Evolutionary conservation across 2,113 vertebrate species (phyloP).

Genomic region (Onychostruthus taczanowskii): DNA sequence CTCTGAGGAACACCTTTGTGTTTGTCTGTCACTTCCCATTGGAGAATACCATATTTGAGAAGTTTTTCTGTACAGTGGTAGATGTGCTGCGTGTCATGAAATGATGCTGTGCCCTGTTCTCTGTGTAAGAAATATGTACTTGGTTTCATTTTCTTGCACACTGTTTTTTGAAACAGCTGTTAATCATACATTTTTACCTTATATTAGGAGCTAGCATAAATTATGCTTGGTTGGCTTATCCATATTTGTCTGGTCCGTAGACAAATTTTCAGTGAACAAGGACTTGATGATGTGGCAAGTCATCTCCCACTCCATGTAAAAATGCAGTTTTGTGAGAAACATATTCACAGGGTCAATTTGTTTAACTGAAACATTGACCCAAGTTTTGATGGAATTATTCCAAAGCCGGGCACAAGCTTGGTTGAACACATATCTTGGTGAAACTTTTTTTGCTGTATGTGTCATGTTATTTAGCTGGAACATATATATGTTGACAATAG

Average conservation of each 20-base stretch:
- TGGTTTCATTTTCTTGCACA: neutral
- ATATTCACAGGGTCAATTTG: neutral
- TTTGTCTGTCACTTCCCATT: neutral
- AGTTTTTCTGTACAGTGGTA: neutral
- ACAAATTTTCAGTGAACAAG: neutral
- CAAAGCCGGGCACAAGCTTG: neutral
- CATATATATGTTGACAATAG: neutral
- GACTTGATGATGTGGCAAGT: neutral
- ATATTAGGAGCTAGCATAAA: neutral
- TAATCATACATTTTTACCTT: neutral
- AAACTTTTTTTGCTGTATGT: neutral
- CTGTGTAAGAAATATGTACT: neutral
- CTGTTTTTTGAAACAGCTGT: neutral
- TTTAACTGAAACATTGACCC: neutral
- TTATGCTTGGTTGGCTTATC: neutral
- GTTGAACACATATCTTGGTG: neutral
- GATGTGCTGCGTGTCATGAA: accelerated
- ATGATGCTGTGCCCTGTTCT: neutral
- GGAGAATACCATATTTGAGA: accelerated
- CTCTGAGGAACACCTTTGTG: neutral
- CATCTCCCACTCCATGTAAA: neutral
- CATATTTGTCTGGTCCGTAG: neutral
- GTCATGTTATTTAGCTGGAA: neutral
- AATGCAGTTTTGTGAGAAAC: neutral
- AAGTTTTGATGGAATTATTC: neutral